These are phyloP conservation scores for Nasua narica DNA, from an alignment of 2,797 vertebrate species.

Conservation along the genomic window DNA sequence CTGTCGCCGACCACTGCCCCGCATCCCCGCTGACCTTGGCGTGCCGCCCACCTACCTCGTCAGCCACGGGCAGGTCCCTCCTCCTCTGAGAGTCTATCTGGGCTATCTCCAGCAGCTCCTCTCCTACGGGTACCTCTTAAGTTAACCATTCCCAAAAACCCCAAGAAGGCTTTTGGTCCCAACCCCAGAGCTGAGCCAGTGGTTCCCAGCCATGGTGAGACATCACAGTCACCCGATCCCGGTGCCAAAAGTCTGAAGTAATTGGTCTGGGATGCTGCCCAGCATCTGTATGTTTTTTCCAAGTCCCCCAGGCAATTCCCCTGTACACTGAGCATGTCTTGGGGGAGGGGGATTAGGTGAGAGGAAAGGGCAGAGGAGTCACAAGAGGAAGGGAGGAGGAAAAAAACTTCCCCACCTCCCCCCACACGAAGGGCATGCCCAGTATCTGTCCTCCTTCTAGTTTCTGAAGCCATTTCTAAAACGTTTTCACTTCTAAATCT, in stretches of 20 bases:
- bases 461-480: neutral
- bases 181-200: neutral
- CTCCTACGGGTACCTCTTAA: neutral
- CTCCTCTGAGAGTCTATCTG: neutral
- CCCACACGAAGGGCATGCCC: neutral
- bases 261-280: neutral
- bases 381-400: neutral
- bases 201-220: neutral
- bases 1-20: fast-evolving
- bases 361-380: neutral
- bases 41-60: neutral
- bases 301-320: neutral
- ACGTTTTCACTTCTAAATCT: neutral
- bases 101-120: neutral
- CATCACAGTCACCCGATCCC: neutral
- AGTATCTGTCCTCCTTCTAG: neutral
- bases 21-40: neutral
- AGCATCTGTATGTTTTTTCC: neutral
- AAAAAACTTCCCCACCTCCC: neutral
- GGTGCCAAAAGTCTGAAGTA: neutral
- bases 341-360: neutral
- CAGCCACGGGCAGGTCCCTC: neutral
- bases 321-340: no score
- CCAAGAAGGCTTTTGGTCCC: neutral
- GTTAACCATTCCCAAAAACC: neutral